Conservation (phyloP, 2,888 invertebrate genomes). For the Mellilla xanthometata region DNA sequence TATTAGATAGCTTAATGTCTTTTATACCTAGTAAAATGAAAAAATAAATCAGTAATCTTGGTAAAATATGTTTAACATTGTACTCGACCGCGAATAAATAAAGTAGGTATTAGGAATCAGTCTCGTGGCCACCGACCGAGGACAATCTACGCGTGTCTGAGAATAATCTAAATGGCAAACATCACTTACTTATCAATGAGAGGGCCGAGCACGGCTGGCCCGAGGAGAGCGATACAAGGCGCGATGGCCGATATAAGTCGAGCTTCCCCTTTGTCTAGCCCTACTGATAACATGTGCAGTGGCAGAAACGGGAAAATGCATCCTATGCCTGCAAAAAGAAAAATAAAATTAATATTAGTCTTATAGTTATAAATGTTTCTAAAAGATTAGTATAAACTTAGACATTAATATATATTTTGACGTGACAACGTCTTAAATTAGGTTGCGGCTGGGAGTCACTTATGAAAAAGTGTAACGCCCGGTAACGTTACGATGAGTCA, state of each 20-base stretch:
- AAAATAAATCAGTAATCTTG: no score
- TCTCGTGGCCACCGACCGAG: slow-evolving; percentile 23
- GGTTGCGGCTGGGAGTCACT: no score
- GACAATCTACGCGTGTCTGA: slow-evolving; percentile 21
- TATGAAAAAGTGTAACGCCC: no score
- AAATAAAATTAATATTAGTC: no score
- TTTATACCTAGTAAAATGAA: no score
- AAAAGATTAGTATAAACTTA: no score
- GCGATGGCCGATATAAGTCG: slow-evolving; percentile 90
- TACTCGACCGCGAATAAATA: slow-evolving; percentile 11
- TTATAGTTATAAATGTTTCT: no score
- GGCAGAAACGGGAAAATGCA: slow-evolving; percentile 92
- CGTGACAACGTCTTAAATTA: no score
- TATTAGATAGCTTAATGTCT: no score
- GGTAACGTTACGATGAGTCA: no score
- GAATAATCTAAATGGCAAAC: slow-evolving; percentile 18
- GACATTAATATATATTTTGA: no score
- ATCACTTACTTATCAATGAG: slow-evolving; percentile 88
- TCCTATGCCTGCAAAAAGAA: slow-evolving; percentile 85
- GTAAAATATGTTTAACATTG: slow-evolving; percentile 3
- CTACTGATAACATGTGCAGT: slow-evolving; percentile 88
- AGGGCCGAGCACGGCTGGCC: slow-evolving; percentile 89
- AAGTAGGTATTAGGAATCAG: slow-evolving; percentile 11
- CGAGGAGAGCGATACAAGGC: slow-evolving; percentile 89
- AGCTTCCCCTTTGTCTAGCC: slow-evolving; percentile 88